Conservation (phyloP, 2,888 invertebrate genomes). For the Lycaena phlaeas region DNA sequence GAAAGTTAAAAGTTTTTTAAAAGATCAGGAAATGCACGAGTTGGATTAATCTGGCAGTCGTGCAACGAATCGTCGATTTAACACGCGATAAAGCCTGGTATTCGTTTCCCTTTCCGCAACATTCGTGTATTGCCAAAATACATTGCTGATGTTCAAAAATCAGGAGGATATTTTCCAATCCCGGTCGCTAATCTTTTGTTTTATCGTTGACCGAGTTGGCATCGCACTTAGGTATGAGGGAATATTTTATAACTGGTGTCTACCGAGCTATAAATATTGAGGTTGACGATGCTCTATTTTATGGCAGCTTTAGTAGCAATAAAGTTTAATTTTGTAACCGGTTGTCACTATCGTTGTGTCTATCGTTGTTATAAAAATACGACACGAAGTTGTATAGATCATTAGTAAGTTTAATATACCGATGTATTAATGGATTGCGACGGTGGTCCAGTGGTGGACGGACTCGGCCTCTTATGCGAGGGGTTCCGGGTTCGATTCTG, state of each 20-base stretch:
- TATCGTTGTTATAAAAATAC: too few species aligned
- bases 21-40: too few species aligned
- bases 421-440: too few species aligned
- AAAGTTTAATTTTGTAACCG: not conserved
- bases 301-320: not conserved
- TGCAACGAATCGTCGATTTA: constrained; percentile 45
- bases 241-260: constrained; percentile 4
- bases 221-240: constrained; percentile 2
- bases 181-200: constrained; percentile 7
- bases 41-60: too few species aligned
- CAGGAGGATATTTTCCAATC: constrained; percentile 7
- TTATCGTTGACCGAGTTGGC: constrained; percentile 10
- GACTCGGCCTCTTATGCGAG: too few species aligned
- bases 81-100: constrained; percentile 40
- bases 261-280: constrained; percentile 2
- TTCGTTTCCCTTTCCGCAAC: constrained; percentile 26
- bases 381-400: too few species aligned
- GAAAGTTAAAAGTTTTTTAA: too few species aligned
- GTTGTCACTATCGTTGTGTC: too few species aligned
- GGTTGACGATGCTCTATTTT: not conserved
- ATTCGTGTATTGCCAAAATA: not conserved
- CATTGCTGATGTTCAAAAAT: constrained; percentile 1
- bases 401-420: too few species aligned
- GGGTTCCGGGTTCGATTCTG: too few species aligned
- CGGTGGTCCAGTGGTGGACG: too few species aligned